These are phyloP conservation scores for Saguinus imperator DNA, from an alignment of 2,113 vertebrate species.

Conservation along the genomic window DNA sequence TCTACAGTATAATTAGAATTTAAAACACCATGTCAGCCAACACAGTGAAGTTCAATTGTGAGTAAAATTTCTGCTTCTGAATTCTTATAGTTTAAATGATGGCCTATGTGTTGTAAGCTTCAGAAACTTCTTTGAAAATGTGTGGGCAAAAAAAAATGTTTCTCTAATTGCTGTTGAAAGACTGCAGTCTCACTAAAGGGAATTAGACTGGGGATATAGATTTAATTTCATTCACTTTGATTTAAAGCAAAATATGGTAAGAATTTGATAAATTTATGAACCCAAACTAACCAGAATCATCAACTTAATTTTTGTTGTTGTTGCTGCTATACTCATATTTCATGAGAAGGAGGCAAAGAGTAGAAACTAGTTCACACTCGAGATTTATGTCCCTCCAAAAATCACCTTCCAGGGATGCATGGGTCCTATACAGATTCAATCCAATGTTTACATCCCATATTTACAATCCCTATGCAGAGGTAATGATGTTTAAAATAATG, in stretches of 20 bases:
- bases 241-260: slow-evolving; percentile 7
- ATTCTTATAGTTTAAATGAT: slow-evolving; percentile 10
- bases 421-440: background rate
- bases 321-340: background rate
- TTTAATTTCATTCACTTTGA: background rate
- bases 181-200: background rate
- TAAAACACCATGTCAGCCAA: background rate
- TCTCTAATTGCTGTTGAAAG: background rate
- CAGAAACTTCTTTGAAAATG: background rate
- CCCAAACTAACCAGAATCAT: background rate
- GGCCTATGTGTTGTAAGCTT: background rate
- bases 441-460: background rate
- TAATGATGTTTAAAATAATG: background rate
- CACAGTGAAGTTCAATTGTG: background rate
- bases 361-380: background rate
- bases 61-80: background rate
- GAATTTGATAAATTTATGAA: background rate
- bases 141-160: background rate
- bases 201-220: no score
- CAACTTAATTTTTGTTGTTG: background rate
- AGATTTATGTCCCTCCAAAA: background rate
- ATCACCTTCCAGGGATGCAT: background rate
- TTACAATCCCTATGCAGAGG: background rate
- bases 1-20: slow-evolving; percentile 28
- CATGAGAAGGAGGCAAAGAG: background rate